Base-by-base conservation (phyloP, 2,888 invertebrate genomes). In the Isotomurus palustris region DNA sequence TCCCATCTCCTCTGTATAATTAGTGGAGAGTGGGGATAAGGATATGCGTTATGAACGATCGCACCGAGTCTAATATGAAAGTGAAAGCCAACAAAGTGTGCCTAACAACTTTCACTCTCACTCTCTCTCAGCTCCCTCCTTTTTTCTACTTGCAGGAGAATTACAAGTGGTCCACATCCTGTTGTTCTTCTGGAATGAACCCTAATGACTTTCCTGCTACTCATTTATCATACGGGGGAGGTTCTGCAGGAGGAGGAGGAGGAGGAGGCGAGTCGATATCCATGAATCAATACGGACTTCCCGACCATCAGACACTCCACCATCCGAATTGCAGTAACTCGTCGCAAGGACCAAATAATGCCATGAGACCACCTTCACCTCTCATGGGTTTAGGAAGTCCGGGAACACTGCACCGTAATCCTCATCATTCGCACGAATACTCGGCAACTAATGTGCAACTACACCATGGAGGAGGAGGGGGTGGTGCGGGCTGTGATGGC, bases 201-300 rank as follows among this genome's bases (percentile, higher is more conserved):
- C 57, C 62, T 22, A 56, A 53, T 32, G 66, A 68, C 55, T 66
- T 66, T 56, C 68, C 64, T 40, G 47, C 56, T 10, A 45, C 45
- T 43, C 62, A 62, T 57, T 54, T 62, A 53, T 57, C 62, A 54
- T 60, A 56, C 51, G 56, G 44, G 43, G 56, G 51, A 53, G 51
- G 47, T 40, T 54, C 54, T 41, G n/a, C n/a, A n/a, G n/a, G n/a
- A n/a, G n/a, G n/a, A n/a, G n/a, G n/a, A n/a, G n/a, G 59, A 45
- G 50, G 60, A 36, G 56, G 63, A 25, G 58, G 56, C n/a, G 68
- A 68, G 58, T 56, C 60, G 44, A 64, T 66, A 41, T 60, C 62
- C 43, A 60, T 68, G 64, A 62, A 62, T 58, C 68, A 68, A 58
- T 68, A 64, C 56, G 64, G 64, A 8, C 61, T 66, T 32, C 66